These are phyloP conservation scores for Anthonomus grandis DNA, from an alignment of 1,140 invertebrate species.

Conservation along the genomic window DNA sequence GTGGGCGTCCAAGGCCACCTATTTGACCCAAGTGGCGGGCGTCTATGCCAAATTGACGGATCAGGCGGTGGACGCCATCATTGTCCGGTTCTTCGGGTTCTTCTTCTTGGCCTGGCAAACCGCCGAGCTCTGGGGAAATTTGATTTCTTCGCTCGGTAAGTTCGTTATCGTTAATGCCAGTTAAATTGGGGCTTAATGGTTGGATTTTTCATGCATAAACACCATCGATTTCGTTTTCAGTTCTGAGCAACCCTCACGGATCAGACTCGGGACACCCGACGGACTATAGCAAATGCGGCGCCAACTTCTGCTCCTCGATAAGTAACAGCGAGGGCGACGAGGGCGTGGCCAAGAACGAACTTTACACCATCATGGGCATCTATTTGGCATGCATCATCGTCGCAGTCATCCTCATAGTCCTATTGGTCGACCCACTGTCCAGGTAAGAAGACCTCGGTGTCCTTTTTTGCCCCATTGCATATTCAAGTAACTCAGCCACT, in stretches of 20 bases:
- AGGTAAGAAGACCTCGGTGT: too few species aligned
- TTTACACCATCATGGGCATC: slow-evolving; percentile 84
- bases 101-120: slow-evolving; percentile 98
- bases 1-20: slow-evolving; percentile 95
- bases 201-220: neutral
- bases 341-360: slow-evolving; percentile 75
- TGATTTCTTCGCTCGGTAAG: slow-evolving; percentile 91
- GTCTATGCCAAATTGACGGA: slow-evolving; percentile 85
- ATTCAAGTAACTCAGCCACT: neutral
- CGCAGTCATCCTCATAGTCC: slow-evolving; percentile 78
- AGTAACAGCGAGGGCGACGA: slow-evolving; percentile 67
- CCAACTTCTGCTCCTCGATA: slow-evolving; percentile 74
- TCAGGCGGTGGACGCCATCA: slow-evolving; percentile 82
- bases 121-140: slow-evolving; percentile 92
- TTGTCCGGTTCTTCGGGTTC: slow-evolving; percentile 94
- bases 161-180: neutral
- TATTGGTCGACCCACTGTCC: slow-evolving; percentile 86
- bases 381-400: slow-evolving; percentile 83
- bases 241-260: slow-evolving; percentile 72
- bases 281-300: slow-evolving; percentile 67
- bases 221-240: slow-evolving; percentile 51
- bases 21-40: slow-evolving; percentile 87
- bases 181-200: neutral
- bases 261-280: slow-evolving; percentile 52
- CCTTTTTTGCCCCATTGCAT: too few species aligned